phyloP scores from a whole-genome alignment of 2,888 invertebrate genomes.

The Dryocosmus kuriphilus region DNA sequence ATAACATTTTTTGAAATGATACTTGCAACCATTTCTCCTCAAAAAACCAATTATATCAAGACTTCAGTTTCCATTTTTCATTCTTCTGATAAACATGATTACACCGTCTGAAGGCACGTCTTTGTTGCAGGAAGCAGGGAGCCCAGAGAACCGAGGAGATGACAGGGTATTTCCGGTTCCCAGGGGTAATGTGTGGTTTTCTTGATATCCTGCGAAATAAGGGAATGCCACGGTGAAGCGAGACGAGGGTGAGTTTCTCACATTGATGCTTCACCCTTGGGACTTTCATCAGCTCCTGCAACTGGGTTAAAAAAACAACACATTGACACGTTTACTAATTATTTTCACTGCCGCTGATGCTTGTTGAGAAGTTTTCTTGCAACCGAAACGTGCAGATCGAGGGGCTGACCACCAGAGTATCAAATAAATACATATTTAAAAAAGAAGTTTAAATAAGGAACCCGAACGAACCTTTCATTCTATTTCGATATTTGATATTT shows the following conservation, averaged over 20 bases:
- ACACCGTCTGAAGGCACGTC: conserved; percentile 54
- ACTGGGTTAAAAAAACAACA: conserved; percentile 30
- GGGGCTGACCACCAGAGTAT: too few species aligned
- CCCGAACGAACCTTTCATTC: too few species aligned
- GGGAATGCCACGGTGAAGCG: conserved; percentile 67
- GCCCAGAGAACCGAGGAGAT: conserved; percentile 63
- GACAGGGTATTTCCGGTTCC: conserved; percentile 68
- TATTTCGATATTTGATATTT: too few species aligned
- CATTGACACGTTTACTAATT: conserved; percentile 22
- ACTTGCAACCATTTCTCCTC: conserved; percentile 3
- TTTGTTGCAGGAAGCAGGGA: conserved; percentile 58
- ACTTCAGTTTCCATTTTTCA: conserved; percentile 13
- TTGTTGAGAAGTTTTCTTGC: not conserved
- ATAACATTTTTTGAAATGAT: not conserved
- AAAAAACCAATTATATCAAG: conserved; percentile 7
- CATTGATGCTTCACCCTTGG: conserved; percentile 66
- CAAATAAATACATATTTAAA: too few species aligned
- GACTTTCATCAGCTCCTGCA: conserved; percentile 57
- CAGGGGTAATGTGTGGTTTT: conserved; percentile 56
- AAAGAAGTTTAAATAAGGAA: too few species aligned
- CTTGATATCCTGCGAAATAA: conserved; percentile 58
- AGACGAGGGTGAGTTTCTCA: conserved; percentile 66
- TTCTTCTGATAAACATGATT: conserved; percentile 34
- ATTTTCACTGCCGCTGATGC: conserved; percentile 3
- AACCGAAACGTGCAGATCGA: not conserved